Base-by-base conservation (phyloP, 2,888 invertebrate species). In the Melinaea menophilus region DNA sequence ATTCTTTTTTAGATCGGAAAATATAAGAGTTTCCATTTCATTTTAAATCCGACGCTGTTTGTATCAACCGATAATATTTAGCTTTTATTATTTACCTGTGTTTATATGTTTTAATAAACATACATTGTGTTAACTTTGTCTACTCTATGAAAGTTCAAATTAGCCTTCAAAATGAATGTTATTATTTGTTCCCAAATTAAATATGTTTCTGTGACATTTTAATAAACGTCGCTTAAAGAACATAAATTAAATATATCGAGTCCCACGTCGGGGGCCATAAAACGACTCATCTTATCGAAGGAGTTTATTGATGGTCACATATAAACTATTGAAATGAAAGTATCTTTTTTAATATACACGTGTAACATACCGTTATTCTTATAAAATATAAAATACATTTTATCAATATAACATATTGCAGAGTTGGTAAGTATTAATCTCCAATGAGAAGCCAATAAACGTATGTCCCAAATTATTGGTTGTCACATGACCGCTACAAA, bases 161-260 rank as follows among this genome's bases (percentile, higher is more conserved):
- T 37, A 37, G 37, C 37, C 2, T 37, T 1, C 2, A 37, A 5
- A 37, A 37, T 37, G 11, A 51, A 60, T 5, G 59, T 22, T 31
- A 55, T 46, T 12, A 13, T 58, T 37, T 37, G 13, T 47, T 9
- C 55, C 37, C 13, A 55, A 62, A 60, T 61, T 54, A 64, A 62
- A 66, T 45, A 55, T 55, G 55, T 31, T 56, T 61, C 64, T 58
- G 65, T 59, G 61, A 68, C 67, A 67, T 70, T 72, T 69, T 70
- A 69, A 74, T 75, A 74, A 75, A 71, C 72, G 67, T 70, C 65
- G 72, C 72, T 66, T 62, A 66, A 67, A 70, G 65, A 68, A 69
- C 73, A 75, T 79, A 80, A 79, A 80, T 79, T 77, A 77, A 69
- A 65, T 77, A 78, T 76, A 81, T 81, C 76, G 78, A 70, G 73